Evolutionary conservation across 2,888 invertebrate genomes (phyloP), one percentile per base, ranked within the genome.

Genomic region (Creontiades dilutus): DNA sequence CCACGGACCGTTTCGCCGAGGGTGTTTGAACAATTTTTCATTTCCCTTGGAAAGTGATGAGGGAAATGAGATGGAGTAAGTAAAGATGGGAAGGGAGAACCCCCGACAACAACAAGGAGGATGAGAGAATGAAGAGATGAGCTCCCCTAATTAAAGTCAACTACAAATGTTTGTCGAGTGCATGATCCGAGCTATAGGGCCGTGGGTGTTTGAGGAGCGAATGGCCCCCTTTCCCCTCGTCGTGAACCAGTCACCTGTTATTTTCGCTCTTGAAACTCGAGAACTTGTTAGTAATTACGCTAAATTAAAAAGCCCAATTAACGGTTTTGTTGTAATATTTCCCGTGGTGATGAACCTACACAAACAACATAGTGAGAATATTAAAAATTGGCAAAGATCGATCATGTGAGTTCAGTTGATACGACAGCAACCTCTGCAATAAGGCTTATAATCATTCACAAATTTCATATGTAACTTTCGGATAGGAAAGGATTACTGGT

Each of bases 151-250:
- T 86, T 86, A 86, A 86, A 86, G 86, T 86, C 86, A 75, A 86
- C 86, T 86, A 86, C 86, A 86, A 86, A 86, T 86, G 86, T 86
- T 86, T 86, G 86, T 86, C 86, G 75, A 86, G 86, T 86, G 86
- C 86, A 86, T 86, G 68, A 86, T 86, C 46, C 76, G 48, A 12
- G 68, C 76, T 16, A 48, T 19, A 37, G 86, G 52, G 76, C n/a
- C n/a, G 46, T 23, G 46, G 48, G 48, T 86, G 86, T 86, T 86
- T 86, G 86, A 75, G 48, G 68, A 86, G 86, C 47, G 75, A 86
- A 86, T 68, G 86, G 48, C 75, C 12, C 85, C 13, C 2, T 14
- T 13, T 4, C 76, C 11, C 76, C 16, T 28, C 28, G 11, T 28
- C 76, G 5, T n/a, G 2, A 14, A 1, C 27, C 3, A 13, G 12